Conservation (phyloP, 2,888 invertebrate genomes). For the Trachelus stipa region DNA sequence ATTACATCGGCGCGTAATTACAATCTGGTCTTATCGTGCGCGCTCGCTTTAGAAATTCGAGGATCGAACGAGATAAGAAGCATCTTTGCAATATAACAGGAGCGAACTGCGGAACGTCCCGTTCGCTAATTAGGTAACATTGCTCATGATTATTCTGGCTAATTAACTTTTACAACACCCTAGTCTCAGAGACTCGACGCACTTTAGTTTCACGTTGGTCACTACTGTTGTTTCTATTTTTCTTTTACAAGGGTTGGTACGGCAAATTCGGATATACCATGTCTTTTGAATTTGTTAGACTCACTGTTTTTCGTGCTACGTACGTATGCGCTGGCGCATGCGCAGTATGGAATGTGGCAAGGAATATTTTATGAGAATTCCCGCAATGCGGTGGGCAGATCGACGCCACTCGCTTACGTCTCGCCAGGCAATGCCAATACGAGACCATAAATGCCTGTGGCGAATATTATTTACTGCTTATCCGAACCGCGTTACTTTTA, state of each 20-base stretch:
- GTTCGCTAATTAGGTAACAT: constrained; percentile 19
- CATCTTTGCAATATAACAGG: constrained; percentile 4
- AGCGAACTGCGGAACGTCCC: constrained; percentile 17
- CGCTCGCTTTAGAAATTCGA: not conserved
- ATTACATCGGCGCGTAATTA: too few relatives aligned
- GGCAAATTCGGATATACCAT: not conserved
- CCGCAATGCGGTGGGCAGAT: constrained; percentile 7
- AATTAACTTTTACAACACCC: constrained; percentile 19
- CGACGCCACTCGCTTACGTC: not conserved
- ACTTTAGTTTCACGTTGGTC: not conserved
- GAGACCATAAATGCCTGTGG: constrained; percentile 22
- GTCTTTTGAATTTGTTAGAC: not conserved
- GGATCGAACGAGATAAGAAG: not conserved
- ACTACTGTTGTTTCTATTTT: not conserved
- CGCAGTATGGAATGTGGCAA: not conserved
- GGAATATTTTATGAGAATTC: constrained; percentile 19
- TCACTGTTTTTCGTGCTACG: not conserved
- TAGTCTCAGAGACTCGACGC: not conserved
- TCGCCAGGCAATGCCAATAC: constrained; percentile 16
- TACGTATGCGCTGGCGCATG: not conserved
- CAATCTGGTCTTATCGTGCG: too few relatives aligned
- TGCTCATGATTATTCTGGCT: constrained; percentile 21
- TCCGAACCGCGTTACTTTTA: constrained; percentile 18
- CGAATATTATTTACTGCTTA: constrained; percentile 22
- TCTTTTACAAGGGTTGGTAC: not conserved